phyloP scores from a whole-genome alignment of 2,797 vertebrate species.

The Triplophysa yarkandensis region DNA sequence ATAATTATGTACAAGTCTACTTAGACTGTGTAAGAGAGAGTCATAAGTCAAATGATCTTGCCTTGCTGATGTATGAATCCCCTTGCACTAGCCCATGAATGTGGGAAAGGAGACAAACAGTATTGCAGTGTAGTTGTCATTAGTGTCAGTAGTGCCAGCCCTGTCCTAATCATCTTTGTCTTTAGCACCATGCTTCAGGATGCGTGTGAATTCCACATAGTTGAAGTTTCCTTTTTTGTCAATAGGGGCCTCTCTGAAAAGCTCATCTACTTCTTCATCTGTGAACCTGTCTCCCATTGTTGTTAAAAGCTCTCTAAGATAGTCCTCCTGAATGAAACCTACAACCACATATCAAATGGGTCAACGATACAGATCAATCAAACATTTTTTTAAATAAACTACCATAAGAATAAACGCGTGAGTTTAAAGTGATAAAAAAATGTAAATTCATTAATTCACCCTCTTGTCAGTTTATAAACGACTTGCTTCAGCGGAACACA shows the following conservation, averaged over 20 bases:
- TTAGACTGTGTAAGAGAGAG: slow-evolving; percentile 8
- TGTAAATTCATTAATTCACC: no score
- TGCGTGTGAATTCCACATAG: slow-evolving; percentile 94
- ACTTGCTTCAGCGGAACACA: no score
- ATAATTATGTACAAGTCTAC: slow-evolving; percentile 35
- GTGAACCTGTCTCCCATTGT: slow-evolving; percentile 95
- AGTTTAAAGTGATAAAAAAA: no score
- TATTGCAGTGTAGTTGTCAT: slow-evolving; percentile 44
- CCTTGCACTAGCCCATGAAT: slow-evolving; percentile 31
- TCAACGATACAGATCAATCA: neutral
- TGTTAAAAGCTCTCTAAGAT: slow-evolving; percentile 89
- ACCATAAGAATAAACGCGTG: no score
- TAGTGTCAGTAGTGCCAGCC: slow-evolving; percentile 2
- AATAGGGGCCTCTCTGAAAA: slow-evolving; percentile 92
- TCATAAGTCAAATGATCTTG: slow-evolving; percentile 23
- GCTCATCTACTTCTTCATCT: slow-evolving; percentile 92
- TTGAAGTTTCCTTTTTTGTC: slow-evolving; percentile 96
- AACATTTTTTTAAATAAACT: no score
- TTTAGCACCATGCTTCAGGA: slow-evolving; percentile 93
- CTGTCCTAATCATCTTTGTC: slow-evolving; percentile 89
- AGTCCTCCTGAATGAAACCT: slow-evolving; percentile 92
- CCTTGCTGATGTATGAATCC: slow-evolving; percentile 12
- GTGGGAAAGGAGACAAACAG: slow-evolving; percentile 21
- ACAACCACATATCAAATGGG: neutral
- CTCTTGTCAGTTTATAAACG: no score